phyloP scores from a whole-genome alignment of 2,797 vertebrate genomes.

The Pristis pectinata region DNA sequence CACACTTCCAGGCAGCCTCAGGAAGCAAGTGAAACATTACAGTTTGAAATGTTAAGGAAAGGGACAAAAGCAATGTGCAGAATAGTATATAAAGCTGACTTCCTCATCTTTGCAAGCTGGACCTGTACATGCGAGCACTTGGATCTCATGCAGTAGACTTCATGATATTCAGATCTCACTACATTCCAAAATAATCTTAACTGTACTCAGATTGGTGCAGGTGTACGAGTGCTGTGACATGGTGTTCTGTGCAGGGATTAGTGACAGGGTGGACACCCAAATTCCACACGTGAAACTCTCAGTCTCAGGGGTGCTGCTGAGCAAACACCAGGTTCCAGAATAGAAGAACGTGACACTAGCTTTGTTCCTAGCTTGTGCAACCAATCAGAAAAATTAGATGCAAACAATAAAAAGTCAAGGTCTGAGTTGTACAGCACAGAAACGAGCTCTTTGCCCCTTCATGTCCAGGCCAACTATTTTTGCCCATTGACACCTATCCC shows the following conservation, averaged over 20 bases:
- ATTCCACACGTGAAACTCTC: not conserved
- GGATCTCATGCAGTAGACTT: no score
- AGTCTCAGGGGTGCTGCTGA: not conserved
- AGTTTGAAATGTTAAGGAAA: not conserved
- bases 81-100: not conserved
- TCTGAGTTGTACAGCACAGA: no score
- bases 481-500: no score
- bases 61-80: not conserved
- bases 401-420: not conserved
- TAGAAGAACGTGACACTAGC: not conserved
- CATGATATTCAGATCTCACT: no score
- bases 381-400: not conserved
- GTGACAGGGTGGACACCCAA: not conserved
- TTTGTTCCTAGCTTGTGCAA: not conserved
- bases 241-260: not conserved
- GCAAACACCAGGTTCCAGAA: not conserved
- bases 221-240: not conserved
- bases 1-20: not conserved
- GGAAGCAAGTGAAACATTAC: not conserved
- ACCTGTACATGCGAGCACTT: no score
- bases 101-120: not conserved
- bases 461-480: no score
- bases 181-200: not conserved
- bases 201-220: not conserved
- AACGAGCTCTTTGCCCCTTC: no score